Conservation (phyloP, 2,797 vertebrate genomes). For the Spondyliosoma cantharus region DNA sequence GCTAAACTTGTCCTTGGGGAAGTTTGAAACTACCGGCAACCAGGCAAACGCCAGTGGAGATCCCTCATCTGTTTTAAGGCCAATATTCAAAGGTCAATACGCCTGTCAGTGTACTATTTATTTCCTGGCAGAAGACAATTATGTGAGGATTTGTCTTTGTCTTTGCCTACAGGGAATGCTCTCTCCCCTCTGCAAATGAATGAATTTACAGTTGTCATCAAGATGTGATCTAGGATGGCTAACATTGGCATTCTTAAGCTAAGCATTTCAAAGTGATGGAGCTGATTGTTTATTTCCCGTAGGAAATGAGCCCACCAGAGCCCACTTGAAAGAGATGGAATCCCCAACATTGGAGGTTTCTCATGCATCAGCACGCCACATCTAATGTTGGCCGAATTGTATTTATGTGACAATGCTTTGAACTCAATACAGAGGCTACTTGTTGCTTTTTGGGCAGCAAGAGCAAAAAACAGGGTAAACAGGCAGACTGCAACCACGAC, state of each 20-base stretch:
- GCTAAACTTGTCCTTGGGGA: too few relatives aligned
- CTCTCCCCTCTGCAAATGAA: conserved; percentile 1
- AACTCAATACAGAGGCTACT: too few relatives aligned
- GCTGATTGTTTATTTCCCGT: conserved; percentile 24
- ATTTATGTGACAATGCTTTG: too few relatives aligned
- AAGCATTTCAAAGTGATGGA: conserved; percentile 16
- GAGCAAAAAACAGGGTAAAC: too few relatives aligned
- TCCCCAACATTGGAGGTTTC: not conserved
- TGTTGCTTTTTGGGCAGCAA: too few relatives aligned
- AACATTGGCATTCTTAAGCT: not conserved
- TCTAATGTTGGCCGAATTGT: conserved; percentile 8
- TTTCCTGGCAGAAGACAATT: conserved; percentile 13
- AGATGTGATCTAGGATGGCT: not conserved
- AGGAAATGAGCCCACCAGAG: conserved; percentile 10
- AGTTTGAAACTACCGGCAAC: too few relatives aligned
- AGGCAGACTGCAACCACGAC: too few relatives aligned
- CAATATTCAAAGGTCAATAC: not conserved
- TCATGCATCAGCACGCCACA: not conserved
- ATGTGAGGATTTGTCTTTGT: conserved; percentile 11
- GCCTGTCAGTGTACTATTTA: not conserved
- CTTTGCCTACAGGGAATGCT: not conserved
- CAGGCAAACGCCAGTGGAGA: too few relatives aligned
- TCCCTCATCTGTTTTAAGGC: not conserved
- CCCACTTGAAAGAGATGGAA: conserved; percentile 11
- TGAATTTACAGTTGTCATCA: not conserved